Evolutionary conservation across 1,140 invertebrate species (phyloP), one percentile per base, ranked within the genome.

Genomic region (Capitella teleta): DNA sequence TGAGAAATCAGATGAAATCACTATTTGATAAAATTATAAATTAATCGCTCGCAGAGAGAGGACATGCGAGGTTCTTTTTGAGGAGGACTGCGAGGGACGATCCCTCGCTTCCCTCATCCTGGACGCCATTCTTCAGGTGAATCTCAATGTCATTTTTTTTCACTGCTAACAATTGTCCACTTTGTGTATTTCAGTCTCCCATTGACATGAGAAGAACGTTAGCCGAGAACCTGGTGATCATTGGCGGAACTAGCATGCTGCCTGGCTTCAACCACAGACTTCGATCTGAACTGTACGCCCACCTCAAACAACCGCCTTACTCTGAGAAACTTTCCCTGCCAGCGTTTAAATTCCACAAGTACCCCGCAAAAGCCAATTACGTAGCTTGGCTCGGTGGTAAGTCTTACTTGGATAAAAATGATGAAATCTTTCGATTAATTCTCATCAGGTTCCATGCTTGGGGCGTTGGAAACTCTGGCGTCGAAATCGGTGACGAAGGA

Each of bases 101-200:
- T 85, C 84, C 44, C 61, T 94, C 47, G 77, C 86, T 6, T 85
- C 84, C n/a, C 80, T 91, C 66, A 80, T 94, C 56, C 64, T 93
- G 8, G 83, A 90, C 70, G 74, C 85, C 24, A 79, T 94, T 44
- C 43, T 83, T 5, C 79, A 83, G 76, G 84, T 32, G 30, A 32
- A 10, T 32, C 30, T 8, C n/a, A 32, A 32, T 32, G 8, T 32
- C n/a, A 32, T 32, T n/a, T n/a, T n/a, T n/a, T n/a, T n/a, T n/a
- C n/a, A n/a, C n/a, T n/a, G n/a, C n/a, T n/a, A n/a, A n/a, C n/a
- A n/a, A n/a, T 0, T 19, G 10, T 8, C 38, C 14, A 2, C 5
- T n/a, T 16, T 6, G 0, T 14, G 10, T 18, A 6, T 44, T 44
- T 32, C 59, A 84, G 79, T 84, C 84, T 68, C 82, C 83, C 1